phyloP scores from a whole-genome alignment of 2,888 invertebrate genomes.

The Tetheella fluctuosa region DNA sequence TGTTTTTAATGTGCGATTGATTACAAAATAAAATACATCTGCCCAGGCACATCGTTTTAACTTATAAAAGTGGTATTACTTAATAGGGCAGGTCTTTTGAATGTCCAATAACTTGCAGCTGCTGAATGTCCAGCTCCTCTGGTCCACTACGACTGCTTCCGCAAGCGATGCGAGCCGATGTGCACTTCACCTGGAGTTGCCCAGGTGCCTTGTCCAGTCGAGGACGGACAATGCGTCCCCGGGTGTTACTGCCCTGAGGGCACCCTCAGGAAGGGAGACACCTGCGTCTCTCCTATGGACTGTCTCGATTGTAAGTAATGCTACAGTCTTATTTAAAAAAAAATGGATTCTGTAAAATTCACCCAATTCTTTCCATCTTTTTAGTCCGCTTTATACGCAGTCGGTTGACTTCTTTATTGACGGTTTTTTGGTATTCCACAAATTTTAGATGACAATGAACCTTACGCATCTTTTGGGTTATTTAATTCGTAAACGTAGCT shows the following conservation, averaged over 20 bases:
- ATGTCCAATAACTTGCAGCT: slow-evolving; percentile 68
- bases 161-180: slow-evolving; percentile 90
- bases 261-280: slow-evolving; percentile 82
- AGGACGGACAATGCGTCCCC: slow-evolving; percentile 87
- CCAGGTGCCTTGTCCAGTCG: slow-evolving; percentile 80
- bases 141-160: slow-evolving; percentile 93
- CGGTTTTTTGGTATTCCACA: too few relatives aligned
- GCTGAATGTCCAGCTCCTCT: slow-evolving; percentile 89
- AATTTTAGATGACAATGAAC: too few relatives aligned
- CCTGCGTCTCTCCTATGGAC: slow-evolving; percentile 86
- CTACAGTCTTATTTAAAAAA: neutral
- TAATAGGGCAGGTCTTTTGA: slow-evolving; percentile 23
- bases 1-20: too few relatives aligned
- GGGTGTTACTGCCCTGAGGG: slow-evolving; percentile 76
- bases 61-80: too few relatives aligned
- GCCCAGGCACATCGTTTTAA: too few relatives aligned
- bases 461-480: too few relatives aligned
- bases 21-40: too few relatives aligned
- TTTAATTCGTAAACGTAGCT: too few relatives aligned
- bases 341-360: too few relatives aligned
- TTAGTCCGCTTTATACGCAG: too few relatives aligned
- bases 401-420: too few relatives aligned
- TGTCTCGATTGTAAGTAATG: slow-evolving; percentile 87
- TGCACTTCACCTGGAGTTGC: slow-evolving; percentile 68
- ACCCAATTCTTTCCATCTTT: too few relatives aligned